These are phyloP conservation scores for Poicephalus meyeri DNA, from an alignment of 2,113 vertebrate species.

Conservation along the genomic window DNA sequence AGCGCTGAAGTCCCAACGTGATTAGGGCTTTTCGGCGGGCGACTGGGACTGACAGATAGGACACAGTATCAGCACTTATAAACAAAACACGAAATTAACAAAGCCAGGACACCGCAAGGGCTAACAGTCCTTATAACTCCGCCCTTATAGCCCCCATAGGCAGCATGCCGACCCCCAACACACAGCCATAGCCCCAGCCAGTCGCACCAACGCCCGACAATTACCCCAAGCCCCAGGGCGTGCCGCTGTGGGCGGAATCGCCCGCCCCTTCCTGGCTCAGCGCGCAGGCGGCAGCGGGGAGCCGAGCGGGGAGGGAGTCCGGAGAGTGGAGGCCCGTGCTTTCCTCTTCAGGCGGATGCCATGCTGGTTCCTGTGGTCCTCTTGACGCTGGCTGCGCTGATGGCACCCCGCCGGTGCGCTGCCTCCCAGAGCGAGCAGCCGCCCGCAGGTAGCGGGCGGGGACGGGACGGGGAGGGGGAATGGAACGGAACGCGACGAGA, in stretches of 20 bases:
- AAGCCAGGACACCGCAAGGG: fast-evolving
- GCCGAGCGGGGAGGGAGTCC: fast-evolving
- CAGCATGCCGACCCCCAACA: too few relatives aligned
- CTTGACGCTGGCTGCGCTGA: not conserved
- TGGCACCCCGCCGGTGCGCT: not conserved
- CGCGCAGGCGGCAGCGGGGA: not conserved
- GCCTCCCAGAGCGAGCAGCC: not conserved
- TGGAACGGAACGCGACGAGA: not conserved
- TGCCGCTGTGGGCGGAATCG: not conserved
- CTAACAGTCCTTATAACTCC: fast-evolving
- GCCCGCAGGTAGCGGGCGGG: not conserved
- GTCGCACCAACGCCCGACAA: fast-evolving
- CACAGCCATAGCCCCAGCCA: too few relatives aligned
- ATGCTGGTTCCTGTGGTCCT: not conserved
- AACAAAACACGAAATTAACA: not conserved
- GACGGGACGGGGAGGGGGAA: not conserved
- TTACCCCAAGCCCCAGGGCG: too few relatives aligned
- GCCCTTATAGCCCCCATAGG: fast-evolving
- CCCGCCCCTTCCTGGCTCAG: not conserved
- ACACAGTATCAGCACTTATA: not conserved
- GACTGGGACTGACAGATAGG: not conserved
- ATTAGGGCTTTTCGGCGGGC: not conserved
- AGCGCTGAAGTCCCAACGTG: fast-evolving
- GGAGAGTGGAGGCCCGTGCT: fast-evolving
- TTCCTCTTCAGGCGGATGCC: not conserved